Evolutionary conservation across 2,888 invertebrate genomes (phyloP).

Genomic region (Romanomermis culicivorax): DNA sequence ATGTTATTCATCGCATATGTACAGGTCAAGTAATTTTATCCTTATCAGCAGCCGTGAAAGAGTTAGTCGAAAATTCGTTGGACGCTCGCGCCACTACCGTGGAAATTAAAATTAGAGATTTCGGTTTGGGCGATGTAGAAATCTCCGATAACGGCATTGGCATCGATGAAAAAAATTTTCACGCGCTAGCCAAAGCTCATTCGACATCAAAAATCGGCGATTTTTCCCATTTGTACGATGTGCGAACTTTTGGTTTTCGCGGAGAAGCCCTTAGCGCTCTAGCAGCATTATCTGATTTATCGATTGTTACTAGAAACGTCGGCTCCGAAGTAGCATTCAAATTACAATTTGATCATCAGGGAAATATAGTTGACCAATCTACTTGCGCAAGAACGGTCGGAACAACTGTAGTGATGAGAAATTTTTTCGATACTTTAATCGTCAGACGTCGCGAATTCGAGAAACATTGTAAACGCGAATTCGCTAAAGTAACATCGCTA

Average conservation of each 20-base stretch:
- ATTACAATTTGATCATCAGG: slow-evolving; percentile 58
- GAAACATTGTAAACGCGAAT: slow-evolving; percentile 69
- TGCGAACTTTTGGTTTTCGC: slow-evolving; percentile 82
- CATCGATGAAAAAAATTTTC: slow-evolving; percentile 57
- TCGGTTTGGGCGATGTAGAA: slow-evolving; percentile 66
- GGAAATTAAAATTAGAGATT: slow-evolving; percentile 62
- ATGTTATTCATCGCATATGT: slow-evolving; percentile 23
- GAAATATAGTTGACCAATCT: slow-evolving; percentile 44
- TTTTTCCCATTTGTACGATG: slow-evolving; percentile 59
- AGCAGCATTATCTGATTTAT: slow-evolving; percentile 56
- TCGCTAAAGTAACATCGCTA: slow-evolving; percentile 61
- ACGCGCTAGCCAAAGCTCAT: slow-evolving; percentile 59
- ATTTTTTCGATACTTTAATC: slow-evolving; percentile 66
- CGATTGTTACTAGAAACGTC: slow-evolving; percentile 52
- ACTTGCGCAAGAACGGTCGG: slow-evolving; percentile 60
- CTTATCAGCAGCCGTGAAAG: slow-evolving; percentile 75
- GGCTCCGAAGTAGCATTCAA: slow-evolving; percentile 47
- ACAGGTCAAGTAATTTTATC: slow-evolving; percentile 42
- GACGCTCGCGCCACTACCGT: slow-evolving; percentile 76
- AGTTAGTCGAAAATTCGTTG: slow-evolving; percentile 79
- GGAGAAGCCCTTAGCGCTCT: slow-evolving; percentile 93
- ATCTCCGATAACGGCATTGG: slow-evolving; percentile 84
- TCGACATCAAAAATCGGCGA: slow-evolving; percentile 77
- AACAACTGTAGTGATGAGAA: slow-evolving; percentile 59
- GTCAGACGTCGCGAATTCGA: slow-evolving; percentile 76